Conservation (phyloP, 2,888 invertebrate genomes). For the Seira sanloemensis region DNA sequence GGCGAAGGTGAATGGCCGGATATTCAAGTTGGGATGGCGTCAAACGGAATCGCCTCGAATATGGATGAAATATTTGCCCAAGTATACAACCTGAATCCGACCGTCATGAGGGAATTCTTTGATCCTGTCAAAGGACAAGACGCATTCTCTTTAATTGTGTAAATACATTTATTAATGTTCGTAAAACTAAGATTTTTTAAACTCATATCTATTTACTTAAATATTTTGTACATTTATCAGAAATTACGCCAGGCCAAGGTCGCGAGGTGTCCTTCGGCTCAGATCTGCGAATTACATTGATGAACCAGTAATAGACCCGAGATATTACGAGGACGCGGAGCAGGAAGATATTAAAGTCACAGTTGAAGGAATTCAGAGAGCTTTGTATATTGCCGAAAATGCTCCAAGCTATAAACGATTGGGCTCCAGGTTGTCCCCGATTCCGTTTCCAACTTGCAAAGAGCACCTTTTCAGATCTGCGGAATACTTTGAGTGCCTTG, state of each 20-base stretch:
- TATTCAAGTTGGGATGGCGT: constrained; percentile 56
- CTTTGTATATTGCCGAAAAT: constrained; percentile 53
- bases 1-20: constrained; percentile 68
- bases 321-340: constrained; percentile 67
- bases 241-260: constrained; percentile 41
- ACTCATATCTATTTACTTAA: no score
- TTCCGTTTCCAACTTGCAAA: constrained; percentile 55
- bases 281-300: constrained; percentile 64
- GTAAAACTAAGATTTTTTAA: no score
- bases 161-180: no score
- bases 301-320: constrained; percentile 68
- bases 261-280: constrained; percentile 54
- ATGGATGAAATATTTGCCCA: constrained; percentile 45
- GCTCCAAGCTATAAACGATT: constrained; percentile 52
- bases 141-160: constrained; percentile 40
- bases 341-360: constrained; percentile 66
- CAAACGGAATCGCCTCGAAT: constrained; percentile 32
- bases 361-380: constrained; percentile 66
- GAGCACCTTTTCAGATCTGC: constrained; percentile 31
- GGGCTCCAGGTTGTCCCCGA: constrained; percentile 34
- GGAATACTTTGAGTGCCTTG: constrained; percentile 60
- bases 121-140: constrained; percentile 46
- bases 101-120: constrained; percentile 43
- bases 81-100: constrained; percentile 42
- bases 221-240: no score